Evolutionary conservation across 2,113 vertebrate species (phyloP).

Genomic region (Phyllopteryx taeniolatus): DNA sequence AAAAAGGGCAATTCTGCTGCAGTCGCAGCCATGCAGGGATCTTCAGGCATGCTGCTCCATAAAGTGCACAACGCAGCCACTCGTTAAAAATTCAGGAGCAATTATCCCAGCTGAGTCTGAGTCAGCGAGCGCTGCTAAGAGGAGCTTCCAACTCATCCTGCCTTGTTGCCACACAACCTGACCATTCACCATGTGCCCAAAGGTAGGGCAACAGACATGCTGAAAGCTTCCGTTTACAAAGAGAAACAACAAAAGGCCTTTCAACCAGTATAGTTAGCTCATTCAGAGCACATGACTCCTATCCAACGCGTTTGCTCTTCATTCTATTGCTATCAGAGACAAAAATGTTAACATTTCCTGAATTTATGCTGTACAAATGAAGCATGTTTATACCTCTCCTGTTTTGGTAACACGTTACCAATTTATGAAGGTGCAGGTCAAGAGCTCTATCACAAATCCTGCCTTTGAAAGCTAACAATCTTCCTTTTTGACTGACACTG

Average conservation of each 20-base stretch:
- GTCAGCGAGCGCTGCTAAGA: slow-evolving; percentile 43
- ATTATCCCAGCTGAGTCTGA: slow-evolving; percentile 59
- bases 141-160: slow-evolving; percentile 27
- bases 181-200: slow-evolving; percentile 41
- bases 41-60: slow-evolving; percentile 40
- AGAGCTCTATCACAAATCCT: not conserved
- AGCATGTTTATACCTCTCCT: not conserved
- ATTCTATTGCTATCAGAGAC: not conserved
- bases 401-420: not conserved
- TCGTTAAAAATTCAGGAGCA: slow-evolving; percentile 72
- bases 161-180: slow-evolving; percentile 39
- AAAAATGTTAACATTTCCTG: not conserved
- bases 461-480: not conserved
- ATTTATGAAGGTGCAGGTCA: not conserved
- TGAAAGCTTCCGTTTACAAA: slow-evolving; percentile 51
- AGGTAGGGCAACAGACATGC: slow-evolving; percentile 42
- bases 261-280: slow-evolving; percentile 10
- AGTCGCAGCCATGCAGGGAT: slow-evolving; percentile 30
- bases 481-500: not conserved
- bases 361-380: not conserved
- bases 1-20: slow-evolving; percentile 6
- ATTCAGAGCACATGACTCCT: not conserved
- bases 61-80: slow-evolving; percentile 52
- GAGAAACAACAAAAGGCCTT: slow-evolving; percentile 50
- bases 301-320: not conserved